Percentiles rank a stretch among this genome's conserved stretches.
These are phyloP conservation scores for Palythoa caribaeorum DNA, from an alignment of 92 coral and sea anemone genomes.

Conservation along the genomic window DNA sequence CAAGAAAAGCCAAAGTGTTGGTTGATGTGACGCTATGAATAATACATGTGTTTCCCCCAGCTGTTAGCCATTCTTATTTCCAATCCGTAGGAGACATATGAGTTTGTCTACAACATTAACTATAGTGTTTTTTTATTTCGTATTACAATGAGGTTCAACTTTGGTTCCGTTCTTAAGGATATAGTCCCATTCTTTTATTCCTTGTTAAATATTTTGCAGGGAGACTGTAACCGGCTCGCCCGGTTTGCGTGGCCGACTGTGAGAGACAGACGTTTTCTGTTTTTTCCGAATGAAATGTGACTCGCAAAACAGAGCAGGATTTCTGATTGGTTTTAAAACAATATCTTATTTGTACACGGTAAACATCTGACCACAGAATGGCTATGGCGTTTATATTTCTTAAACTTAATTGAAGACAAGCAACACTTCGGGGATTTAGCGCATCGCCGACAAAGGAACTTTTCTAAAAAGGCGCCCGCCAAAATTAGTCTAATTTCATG, in stretches of 20 bases:
- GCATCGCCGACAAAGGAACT: conserved; percentile 11
- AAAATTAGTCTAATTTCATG: background rate
- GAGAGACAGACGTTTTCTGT: background rate
- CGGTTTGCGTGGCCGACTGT: background rate
- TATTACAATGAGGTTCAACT: background rate
- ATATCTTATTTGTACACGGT: conserved; percentile 38
- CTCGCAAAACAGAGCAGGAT: conserved; percentile 24
- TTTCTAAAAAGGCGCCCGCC: background rate
- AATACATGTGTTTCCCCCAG: conserved; percentile 41
- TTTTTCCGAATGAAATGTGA: conserved; percentile 21
- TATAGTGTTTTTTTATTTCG: background rate
- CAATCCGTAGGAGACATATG: conserved; percentile 7
- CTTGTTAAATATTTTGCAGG: background rate
- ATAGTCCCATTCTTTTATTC: background rate
- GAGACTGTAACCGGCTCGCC: conserved; percentile 5
- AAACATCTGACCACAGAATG: conserved; percentile 39
- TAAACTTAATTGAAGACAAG: conserved; percentile 36
- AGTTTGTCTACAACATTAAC: background rate
- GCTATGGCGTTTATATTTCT: conserved; percentile 13
- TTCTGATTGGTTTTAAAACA: conserved; percentile 22
- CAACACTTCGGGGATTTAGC: conserved; percentile 29
- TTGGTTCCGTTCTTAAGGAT: background rate
- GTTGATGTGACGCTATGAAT: conserved; percentile 40
- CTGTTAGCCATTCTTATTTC: conserved; percentile 35
- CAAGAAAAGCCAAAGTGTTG: conserved; percentile 31